Evolutionary conservation across 2,113 vertebrate species (phyloP).

Genomic region (Sinocyclocheilus rhinocerous): DNA sequence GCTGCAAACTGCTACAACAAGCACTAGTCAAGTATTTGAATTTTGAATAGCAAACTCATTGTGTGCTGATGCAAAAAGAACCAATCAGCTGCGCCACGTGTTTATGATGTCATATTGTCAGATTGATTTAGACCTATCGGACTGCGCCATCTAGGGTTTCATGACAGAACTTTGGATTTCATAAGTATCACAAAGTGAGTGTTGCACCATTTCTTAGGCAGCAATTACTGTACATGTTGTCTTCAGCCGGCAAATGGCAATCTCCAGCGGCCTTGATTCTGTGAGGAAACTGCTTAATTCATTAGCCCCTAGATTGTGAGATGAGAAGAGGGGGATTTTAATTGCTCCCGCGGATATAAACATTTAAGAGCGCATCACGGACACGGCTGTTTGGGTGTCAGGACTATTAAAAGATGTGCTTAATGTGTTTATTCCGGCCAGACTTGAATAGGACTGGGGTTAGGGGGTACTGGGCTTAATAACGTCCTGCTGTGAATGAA

Average conservation of each 20-base stretch:
- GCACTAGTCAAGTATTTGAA: no score
- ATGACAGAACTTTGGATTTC: background rate
- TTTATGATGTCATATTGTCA: no score
- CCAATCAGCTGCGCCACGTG: no score
- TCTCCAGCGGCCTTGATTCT: constrained; percentile 10
- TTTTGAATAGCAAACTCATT: no score
- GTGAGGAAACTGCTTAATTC: constrained; percentile 42
- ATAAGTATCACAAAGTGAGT: background rate
- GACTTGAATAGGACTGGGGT: constrained; percentile 25
- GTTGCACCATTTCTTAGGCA: background rate
- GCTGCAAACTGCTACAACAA: no score
- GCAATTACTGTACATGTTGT: constrained; percentile 26
- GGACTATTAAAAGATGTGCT: constrained; percentile 52
- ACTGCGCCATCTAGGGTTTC: no score
- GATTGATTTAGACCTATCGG: no score
- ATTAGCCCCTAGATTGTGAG: constrained; percentile 28
- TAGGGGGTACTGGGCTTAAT: constrained; percentile 31
- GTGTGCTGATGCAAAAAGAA: no score
- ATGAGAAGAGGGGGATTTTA: constrained; percentile 27
- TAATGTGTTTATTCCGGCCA: constrained; percentile 49
- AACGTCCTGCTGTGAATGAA: constrained; percentile 24
- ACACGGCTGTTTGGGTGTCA: constrained; percentile 39
- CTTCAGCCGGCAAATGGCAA: background rate
- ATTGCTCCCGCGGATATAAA: constrained; percentile 49
- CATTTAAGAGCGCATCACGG: constrained; percentile 54